Evolutionary conservation across 2,113 vertebrate species (phyloP).

Genomic region (Prietella phreatophila): DNA sequence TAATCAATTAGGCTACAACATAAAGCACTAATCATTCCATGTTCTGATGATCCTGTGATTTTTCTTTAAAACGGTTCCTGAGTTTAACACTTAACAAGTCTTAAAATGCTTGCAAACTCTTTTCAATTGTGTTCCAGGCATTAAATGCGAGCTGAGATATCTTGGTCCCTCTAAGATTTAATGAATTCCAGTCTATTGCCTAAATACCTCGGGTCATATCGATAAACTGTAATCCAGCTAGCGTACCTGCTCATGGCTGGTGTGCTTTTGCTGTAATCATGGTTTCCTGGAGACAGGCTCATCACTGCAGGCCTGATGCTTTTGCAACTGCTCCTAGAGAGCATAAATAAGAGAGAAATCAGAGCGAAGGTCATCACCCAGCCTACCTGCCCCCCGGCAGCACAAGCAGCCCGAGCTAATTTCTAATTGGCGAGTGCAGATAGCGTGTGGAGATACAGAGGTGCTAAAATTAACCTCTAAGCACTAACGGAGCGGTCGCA

Average conservation of each 20-base stretch:
- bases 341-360: slow-evolving; percentile 55
- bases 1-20: background rate
- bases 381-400: background rate
- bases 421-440: slow-evolving; percentile 34
- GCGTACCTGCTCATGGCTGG: background rate
- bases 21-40: background rate
- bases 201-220: background rate
- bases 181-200: background rate
- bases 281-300: background rate
- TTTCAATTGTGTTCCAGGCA: background rate
- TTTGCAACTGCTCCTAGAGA: slow-evolving; percentile 55
- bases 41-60: background rate
- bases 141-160: background rate
- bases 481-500: background rate
- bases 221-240: slow-evolving; percentile 13
- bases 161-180: no score
- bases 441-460: slow-evolving; percentile 27
- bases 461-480: slow-evolving; percentile 45
- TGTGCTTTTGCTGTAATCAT: slow-evolving; percentile 2
- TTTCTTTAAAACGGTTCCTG: background rate
- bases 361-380: slow-evolving; percentile 23
- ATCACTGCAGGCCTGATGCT: slow-evolving; percentile 20
- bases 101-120: background rate
- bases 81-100: background rate
- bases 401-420: slow-evolving; percentile 21